Evolutionary conservation across 1,140 invertebrate genomes (phyloP).

Genomic region (Orussus abietinus): DNA sequence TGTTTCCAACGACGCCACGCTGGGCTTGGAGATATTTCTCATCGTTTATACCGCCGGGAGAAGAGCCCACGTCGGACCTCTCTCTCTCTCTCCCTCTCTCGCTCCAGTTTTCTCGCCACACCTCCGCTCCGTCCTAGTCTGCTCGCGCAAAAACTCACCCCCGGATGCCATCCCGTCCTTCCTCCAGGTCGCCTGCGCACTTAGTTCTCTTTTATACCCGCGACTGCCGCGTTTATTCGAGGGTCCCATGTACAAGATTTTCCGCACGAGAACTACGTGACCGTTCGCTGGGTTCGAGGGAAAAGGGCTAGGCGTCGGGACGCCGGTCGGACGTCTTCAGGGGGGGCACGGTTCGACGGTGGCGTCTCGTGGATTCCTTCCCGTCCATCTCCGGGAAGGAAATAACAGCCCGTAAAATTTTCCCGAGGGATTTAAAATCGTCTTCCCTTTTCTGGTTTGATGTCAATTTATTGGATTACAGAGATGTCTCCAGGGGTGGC

Average conservation of each 20-base stretch:
- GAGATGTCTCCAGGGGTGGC: conserved; percentile 4
- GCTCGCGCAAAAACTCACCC: conserved; percentile 7
- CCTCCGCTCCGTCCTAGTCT: background rate
- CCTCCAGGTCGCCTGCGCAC: too few species aligned
- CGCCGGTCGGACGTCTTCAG: too few species aligned
- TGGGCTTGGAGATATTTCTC: conserved; percentile 39
- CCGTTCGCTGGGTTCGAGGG: too few species aligned
- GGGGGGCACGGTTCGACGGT: background rate
- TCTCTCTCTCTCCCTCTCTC: conserved; percentile 26
- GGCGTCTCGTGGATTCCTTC: conserved; percentile 10
- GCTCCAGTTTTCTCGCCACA: conserved; percentile 22
- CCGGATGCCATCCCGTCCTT: too few species aligned
- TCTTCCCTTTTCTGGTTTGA: too few species aligned
- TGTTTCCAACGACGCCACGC: conserved; percentile 20
- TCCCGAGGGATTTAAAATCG: too few species aligned
- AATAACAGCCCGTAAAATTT: too few species aligned
- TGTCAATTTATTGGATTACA: too few species aligned
- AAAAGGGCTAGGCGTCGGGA: too few species aligned
- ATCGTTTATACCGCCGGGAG: conserved; percentile 46
- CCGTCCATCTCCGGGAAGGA: too few species aligned
- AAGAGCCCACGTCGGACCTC: conserved; percentile 21
- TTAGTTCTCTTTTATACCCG: conserved; percentile 9
- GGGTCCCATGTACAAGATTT: conserved; percentile 50
- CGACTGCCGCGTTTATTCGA: conserved; percentile 50
- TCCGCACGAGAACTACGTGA: conserved; percentile 41